These are phyloP conservation scores for Cyrtorhinus lividipennis DNA, from an alignment of 1,140 invertebrate genomes.

Conservation along the genomic window DNA sequence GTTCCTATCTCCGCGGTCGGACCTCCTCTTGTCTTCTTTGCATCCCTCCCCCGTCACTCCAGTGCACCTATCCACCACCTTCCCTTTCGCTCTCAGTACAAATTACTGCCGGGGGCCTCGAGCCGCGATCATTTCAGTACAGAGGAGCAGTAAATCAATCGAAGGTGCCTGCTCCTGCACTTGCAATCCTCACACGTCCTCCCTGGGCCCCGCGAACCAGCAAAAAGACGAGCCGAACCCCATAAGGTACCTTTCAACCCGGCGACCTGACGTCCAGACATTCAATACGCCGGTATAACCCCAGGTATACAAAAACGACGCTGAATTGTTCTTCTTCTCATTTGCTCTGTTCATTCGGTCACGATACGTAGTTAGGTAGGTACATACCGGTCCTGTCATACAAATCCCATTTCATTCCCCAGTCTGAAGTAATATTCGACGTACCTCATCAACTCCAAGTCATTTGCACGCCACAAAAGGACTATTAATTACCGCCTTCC, in stretches of 20 bases:
- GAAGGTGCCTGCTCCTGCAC: not conserved
- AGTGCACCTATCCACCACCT: too few species aligned
- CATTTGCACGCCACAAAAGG: too few species aligned
- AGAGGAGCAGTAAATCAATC: not conserved
- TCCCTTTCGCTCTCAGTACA: slow-evolving; percentile 3
- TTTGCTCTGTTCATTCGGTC: not conserved
- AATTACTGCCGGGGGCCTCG: not conserved
- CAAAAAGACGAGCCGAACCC: not conserved
- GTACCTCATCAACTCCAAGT: too few species aligned
- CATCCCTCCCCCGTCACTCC: not conserved
- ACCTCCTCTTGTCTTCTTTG: not conserved
- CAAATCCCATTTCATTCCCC: too few species aligned
- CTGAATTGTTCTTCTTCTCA: not conserved
- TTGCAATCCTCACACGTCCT: slow-evolving; percentile 5
- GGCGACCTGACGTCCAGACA: not conserved
- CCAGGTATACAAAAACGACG: too few species aligned
- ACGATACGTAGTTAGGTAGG: too few species aligned
- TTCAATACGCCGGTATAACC: not conserved
- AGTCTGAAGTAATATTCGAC: too few species aligned
- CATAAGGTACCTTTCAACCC: not conserved
- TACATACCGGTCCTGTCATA: too few species aligned
- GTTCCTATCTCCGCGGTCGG: not conserved
- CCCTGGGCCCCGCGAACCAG: too few species aligned
- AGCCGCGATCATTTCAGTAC: not conserved
- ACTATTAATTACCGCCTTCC: too few species aligned